Conservation (phyloP, 2,797 vertebrate genomes). For the Acipenser ruthenus region DNA sequence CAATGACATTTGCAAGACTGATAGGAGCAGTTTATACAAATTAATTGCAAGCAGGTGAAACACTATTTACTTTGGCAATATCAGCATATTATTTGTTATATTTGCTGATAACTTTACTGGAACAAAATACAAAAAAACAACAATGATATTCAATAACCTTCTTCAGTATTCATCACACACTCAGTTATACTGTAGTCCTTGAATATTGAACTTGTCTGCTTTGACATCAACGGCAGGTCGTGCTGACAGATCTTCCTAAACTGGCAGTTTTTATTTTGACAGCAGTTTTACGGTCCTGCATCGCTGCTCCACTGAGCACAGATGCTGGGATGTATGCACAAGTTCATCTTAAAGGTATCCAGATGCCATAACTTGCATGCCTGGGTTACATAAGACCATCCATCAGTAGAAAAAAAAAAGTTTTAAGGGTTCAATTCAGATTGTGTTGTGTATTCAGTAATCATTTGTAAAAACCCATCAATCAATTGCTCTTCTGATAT, state of each 20-base stretch:
- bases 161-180: conserved; percentile 40
- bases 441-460: conserved; percentile 44
- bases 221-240: conserved; percentile 56
- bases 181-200: conserved; percentile 44
- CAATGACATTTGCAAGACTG: too few relatives aligned
- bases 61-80: too few relatives aligned
- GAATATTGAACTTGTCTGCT: conserved; percentile 60
- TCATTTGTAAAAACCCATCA: conserved; percentile 47
- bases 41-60: too few relatives aligned
- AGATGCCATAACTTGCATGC: conserved; percentile 49
- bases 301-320: conserved; percentile 51
- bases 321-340: conserved; percentile 47
- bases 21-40: too few relatives aligned
- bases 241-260: conserved; percentile 63
- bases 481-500: conserved; percentile 46
- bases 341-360: conserved; percentile 61
- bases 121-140: conserved; percentile 14
- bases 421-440: conserved; percentile 15
- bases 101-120: too few relatives aligned
- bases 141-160: conserved; percentile 15
- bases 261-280: conserved; percentile 67
- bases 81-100: too few relatives aligned
- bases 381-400: conserved; percentile 66
- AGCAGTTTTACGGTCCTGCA: conserved; percentile 36
- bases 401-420: conserved; percentile 47